Percentiles rank a stretch among this genome's conserved stretches.
phyloP scores from a whole-genome alignment of 2,888 invertebrate species.

The Oligia latruncula region DNA sequence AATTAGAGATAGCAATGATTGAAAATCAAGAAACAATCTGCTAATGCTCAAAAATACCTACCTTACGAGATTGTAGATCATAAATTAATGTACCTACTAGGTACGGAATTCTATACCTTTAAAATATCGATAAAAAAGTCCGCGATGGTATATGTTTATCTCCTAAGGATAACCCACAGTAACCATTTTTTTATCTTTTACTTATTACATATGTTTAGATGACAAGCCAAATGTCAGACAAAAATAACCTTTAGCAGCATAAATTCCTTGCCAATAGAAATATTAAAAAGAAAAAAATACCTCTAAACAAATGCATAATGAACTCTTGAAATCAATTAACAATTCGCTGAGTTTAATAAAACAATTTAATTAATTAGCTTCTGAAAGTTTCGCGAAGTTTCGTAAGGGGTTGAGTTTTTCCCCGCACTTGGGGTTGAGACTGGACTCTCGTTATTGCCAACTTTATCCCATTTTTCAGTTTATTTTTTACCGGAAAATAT shows the following conservation, averaged over 20 bases:
- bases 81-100: too few species aligned
- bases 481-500: constrained; percentile 14
- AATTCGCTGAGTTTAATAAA: constrained; percentile 59
- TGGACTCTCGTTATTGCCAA: constrained; percentile 45
- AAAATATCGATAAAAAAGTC: too few species aligned
- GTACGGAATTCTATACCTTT: too few species aligned
- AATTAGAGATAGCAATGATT: too few species aligned
- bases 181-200: too few species aligned
- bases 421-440: constrained; percentile 37
- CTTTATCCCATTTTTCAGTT: constrained; percentile 2
- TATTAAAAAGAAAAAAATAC: constrained; percentile 7
- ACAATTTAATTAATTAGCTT: constrained; percentile 65
- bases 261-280: constrained; percentile 5
- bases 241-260: neutral
- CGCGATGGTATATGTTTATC: too few species aligned
- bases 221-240: neutral
- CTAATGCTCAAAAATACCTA: too few species aligned
- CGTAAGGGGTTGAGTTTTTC: constrained; percentile 53
- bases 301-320: constrained; percentile 36
- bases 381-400: constrained; percentile 60
- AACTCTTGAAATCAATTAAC: constrained; percentile 60
- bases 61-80: too few species aligned
- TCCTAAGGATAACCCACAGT: too few species aligned
- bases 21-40: neutral
- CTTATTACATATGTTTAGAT: too few species aligned